Conservation (phyloP, 2,888 invertebrate genomes). For the Sphaerophoria rueppellii region DNA sequence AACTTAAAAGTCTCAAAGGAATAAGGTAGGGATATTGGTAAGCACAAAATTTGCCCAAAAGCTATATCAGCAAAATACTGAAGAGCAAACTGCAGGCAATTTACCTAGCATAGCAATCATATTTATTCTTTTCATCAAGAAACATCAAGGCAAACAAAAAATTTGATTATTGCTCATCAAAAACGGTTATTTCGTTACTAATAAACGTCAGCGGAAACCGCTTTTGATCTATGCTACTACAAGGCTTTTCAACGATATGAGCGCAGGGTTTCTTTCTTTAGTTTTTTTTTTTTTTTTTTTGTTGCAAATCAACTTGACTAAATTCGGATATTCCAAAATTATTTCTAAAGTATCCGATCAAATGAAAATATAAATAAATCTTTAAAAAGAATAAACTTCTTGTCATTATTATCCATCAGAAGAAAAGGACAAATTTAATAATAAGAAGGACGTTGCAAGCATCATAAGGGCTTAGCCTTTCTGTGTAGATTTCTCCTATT, state of each 20-base stretch:
- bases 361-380: constrained; percentile 29
- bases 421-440: constrained; percentile 54
- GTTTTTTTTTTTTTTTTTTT: background rate
- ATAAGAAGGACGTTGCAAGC: constrained; percentile 5
- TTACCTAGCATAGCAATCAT: background rate
- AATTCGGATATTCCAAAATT: constrained; percentile 17
- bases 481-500: constrained; percentile 12
- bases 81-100: background rate
- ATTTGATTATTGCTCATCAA: constrained; percentile 23
- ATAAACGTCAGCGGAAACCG: constrained; percentile 23
- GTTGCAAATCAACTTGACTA: constrained; percentile 22
- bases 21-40: no score
- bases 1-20: no score
- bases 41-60: background rate
- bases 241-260: constrained; percentile 2
- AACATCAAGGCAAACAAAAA: background rate
- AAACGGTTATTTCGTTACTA: constrained; percentile 24
- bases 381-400: constrained; percentile 12
- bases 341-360: background rate
- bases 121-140: background rate
- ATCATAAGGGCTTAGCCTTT: constrained; percentile 38
- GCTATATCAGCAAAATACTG: background rate
- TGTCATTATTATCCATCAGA: constrained; percentile 22
- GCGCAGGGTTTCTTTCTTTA: background rate
- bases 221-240: constrained; percentile 1